Evolutionary conservation across 2,113 vertebrate species (phyloP).

Genomic region (Phocoena sinus): DNA sequence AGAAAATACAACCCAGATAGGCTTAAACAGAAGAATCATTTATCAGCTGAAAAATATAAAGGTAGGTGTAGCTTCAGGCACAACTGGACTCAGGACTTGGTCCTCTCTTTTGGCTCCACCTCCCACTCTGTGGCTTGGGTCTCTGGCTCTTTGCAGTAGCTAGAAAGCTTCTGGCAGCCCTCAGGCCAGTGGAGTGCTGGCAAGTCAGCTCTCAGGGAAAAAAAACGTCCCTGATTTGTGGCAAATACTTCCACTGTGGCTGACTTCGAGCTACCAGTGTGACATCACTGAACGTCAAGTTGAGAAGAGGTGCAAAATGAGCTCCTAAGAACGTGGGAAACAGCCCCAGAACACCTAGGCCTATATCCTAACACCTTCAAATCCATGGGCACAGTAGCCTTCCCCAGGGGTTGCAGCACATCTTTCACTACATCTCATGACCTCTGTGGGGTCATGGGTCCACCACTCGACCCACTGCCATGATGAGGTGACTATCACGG

Average conservation of each 20-base stretch:
- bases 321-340: background rate
- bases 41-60: background rate
- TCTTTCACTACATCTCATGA: background rate
- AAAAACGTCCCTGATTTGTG: background rate
- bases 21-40: background rate
- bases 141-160: background rate
- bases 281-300: background rate
- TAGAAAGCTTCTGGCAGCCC: background rate
- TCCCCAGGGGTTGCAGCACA: background rate
- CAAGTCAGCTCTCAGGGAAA: background rate
- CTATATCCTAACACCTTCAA: background rate
- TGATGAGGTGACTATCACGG: background rate
- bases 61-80: background rate
- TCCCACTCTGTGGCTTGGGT: background rate
- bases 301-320: background rate
- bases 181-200: background rate
- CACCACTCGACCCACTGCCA: background rate
- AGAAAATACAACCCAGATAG: background rate
- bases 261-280: background rate
- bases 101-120: background rate
- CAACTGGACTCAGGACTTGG: background rate
- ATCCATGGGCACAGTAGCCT: background rate
- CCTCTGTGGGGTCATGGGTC: background rate
- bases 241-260: background rate
- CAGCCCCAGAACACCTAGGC: background rate